A percentile compares a stretch with the other conserved stretches of the same genome.
These are phyloP conservation scores for Drosophila sordidapex DNA, from an alignment of 2,888 invertebrate genomes.

Conservation along the genomic window DNA sequence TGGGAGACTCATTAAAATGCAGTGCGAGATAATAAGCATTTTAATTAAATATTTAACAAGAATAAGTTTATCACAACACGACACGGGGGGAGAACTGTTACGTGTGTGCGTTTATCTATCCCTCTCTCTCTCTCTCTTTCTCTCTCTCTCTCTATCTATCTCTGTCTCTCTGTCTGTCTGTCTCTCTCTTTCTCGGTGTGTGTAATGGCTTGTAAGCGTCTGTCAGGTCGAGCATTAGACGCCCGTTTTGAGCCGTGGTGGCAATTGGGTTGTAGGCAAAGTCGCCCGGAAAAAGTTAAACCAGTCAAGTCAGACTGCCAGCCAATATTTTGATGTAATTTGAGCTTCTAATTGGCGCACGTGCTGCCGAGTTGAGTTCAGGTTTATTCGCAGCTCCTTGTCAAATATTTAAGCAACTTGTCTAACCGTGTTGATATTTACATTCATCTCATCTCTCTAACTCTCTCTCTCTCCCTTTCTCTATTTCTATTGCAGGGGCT, in stretches of 20 bases:
- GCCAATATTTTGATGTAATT: conserved; percentile 79
- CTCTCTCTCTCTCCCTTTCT: conserved; percentile 22
- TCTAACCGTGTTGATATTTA: conserved; percentile 59
- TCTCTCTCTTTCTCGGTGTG: conserved; percentile 13
- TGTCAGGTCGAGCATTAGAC: conserved; percentile 68
- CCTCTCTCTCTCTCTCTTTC: neutral
- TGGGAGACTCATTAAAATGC: conserved; percentile 82
- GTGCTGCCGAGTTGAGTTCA: conserved; percentile 52
- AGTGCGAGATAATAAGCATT: conserved; percentile 81
- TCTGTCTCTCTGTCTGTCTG: neutral
- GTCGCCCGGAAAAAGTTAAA: conserved; percentile 41
- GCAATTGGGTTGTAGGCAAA: conserved; percentile 42
- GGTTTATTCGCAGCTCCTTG: conserved; percentile 41
- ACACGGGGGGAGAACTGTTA: conserved; percentile 33
- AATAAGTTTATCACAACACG: conserved; percentile 84
- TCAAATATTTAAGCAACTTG: conserved; percentile 65
- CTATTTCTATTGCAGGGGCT: conserved; percentile 91
- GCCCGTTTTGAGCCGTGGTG: conserved; percentile 33
- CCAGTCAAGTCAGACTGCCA: conserved; percentile 41
- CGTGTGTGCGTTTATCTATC: conserved; percentile 4
- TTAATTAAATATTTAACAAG: conserved; percentile 84
- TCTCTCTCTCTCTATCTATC: conserved; percentile 1
- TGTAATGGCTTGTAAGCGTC: conserved; percentile 78
- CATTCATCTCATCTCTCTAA: conserved; percentile 46
- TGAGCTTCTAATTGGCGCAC: conserved; percentile 81